Evolutionary conservation across 2,113 vertebrate genomes (phyloP).

Genomic region (Colaptes auratus): DNA sequence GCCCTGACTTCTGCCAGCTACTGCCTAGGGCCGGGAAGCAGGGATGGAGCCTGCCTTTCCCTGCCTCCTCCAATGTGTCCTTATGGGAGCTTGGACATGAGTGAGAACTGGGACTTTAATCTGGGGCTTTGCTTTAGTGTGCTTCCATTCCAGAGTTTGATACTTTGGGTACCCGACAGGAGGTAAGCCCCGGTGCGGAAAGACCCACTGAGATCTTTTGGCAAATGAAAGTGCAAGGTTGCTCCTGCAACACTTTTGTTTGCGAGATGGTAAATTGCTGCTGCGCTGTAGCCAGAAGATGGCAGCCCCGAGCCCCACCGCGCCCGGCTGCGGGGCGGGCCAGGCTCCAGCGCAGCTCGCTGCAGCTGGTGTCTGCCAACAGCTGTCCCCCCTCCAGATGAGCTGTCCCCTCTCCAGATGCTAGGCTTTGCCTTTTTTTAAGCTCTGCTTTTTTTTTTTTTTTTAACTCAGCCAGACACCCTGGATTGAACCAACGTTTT

Average conservation of each 20-base stretch:
- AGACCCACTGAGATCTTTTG: neutral
- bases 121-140: neutral
- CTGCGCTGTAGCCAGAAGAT: neutral
- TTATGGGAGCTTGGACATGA: neutral
- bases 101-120: neutral
- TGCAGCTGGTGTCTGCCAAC: neutral
- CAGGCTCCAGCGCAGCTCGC: neutral
- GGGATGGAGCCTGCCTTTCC: neutral
- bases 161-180: neutral
- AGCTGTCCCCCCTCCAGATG: too few species aligned
- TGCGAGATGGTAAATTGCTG: neutral
- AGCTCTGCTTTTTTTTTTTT: neutral
- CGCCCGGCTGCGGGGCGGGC: neutral
- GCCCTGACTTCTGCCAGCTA: neutral
- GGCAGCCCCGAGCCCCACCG: neutral
- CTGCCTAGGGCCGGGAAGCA: neutral
- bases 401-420: neutral
- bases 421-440: neutral
- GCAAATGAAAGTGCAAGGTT: neutral
- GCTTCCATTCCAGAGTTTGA: neutral
- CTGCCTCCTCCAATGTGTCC: neutral
- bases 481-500: neutral
- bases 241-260: neutral
- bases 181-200: neutral
- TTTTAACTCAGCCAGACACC: neutral